phyloP scores from a whole-genome alignment of 2,888 invertebrate genomes.

The Congeria kusceri region DNA sequence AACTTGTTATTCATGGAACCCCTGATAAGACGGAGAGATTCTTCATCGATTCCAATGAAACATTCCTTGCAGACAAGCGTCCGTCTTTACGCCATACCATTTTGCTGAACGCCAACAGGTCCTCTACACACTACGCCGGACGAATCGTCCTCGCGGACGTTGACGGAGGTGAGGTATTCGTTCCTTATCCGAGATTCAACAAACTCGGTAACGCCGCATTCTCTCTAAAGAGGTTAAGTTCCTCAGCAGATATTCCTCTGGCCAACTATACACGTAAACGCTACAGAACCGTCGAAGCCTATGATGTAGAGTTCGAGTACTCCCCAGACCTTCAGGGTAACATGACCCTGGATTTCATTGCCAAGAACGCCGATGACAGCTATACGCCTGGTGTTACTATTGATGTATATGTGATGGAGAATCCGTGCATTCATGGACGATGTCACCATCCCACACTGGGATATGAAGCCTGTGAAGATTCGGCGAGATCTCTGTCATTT shows the following conservation, averaged over 20 bases:
- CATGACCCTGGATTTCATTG: conserved; percentile 51
- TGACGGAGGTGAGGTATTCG: conserved; percentile 47
- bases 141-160: conserved; percentile 48
- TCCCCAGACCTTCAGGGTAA: conserved; percentile 40
- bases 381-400: conserved; percentile 48
- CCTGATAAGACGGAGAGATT: conserved; percentile 46
- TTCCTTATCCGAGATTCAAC: conserved; percentile 5
- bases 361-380: conserved; percentile 18
- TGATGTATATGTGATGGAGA: conserved; percentile 33
- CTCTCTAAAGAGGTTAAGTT: not conserved
- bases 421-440: conserved; percentile 61
- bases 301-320: conserved; percentile 24
- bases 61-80: conserved; percentile 29
- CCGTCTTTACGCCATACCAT: conserved; percentile 28
- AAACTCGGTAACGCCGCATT: conserved; percentile 46
- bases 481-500: conserved; percentile 51
- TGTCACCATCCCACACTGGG: conserved; percentile 37
- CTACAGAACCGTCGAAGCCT: conserved; percentile 43
- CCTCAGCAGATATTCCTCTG: not conserved
- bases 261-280: conserved; percentile 19
- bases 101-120: conserved; percentile 37
- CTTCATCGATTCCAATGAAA: conserved; percentile 38
- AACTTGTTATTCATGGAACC: conserved; percentile 16
- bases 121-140: conserved; percentile 26
- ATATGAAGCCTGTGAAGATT: conserved; percentile 41